A percentile compares a stretch with the other conserved stretches of the same genome.
phyloP scores from a whole-genome alignment of 64 coral and sea anemone species.

The Orbicella faveolata region DNA sequence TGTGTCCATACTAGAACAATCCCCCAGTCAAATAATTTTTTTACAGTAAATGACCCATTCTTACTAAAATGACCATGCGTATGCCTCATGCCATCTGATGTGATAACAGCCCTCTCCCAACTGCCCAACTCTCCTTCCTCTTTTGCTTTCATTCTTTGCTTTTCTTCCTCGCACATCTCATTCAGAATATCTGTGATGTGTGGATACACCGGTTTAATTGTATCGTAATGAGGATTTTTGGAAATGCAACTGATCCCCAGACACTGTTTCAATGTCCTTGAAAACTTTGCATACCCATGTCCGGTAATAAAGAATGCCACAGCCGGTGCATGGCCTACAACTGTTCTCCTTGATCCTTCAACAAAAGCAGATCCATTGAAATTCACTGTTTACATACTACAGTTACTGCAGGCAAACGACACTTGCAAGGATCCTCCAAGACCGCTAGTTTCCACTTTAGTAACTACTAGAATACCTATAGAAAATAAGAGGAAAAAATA shows the following conservation, averaged over 20 bases:
- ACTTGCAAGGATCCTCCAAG: too few species aligned
- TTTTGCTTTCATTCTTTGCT: neutral
- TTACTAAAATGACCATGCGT: slow-evolving; percentile 2
- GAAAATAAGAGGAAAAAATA: too few species aligned
- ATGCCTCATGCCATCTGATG: neutral
- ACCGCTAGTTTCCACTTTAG: too few species aligned
- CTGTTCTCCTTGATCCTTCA: neutral
- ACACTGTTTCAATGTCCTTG: too few species aligned
- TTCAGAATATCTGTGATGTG: neutral
- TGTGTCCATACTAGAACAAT: too few species aligned
- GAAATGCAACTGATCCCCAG: too few species aligned
- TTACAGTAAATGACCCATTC: neutral
- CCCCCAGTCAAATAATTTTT: too few species aligned
- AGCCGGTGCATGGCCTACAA: neutral
- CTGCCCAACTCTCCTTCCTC: neutral
- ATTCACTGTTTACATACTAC: too few species aligned
- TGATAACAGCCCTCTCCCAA: neutral
- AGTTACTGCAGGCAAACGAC: too few species aligned
- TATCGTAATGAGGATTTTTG: too few species aligned
- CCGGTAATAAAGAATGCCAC: neutral
- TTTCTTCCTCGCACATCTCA: slow-evolving; percentile 24
- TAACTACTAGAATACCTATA: too few species aligned
- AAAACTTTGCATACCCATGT: too few species aligned
- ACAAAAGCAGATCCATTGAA: neutral
- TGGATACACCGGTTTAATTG: neutral